phyloP scores from a whole-genome alignment of 2,113 vertebrate genomes.

The Rhineura floridana region DNA sequence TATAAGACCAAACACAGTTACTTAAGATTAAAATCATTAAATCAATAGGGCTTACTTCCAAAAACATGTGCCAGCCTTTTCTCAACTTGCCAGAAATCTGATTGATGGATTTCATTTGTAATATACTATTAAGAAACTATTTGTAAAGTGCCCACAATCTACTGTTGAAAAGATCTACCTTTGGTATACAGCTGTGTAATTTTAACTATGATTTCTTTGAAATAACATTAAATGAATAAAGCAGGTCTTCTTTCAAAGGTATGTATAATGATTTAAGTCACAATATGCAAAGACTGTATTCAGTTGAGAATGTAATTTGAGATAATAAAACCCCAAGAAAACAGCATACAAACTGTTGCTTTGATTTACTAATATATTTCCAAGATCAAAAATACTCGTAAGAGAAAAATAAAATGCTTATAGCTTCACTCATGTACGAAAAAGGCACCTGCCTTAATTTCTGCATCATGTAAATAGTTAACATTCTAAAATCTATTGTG shows the following conservation, averaged over 20 bases:
- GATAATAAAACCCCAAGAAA: conserved; percentile 45
- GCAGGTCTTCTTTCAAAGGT: conserved; percentile 40
- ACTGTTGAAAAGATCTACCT: conserved; percentile 28
- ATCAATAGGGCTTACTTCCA: neutral
- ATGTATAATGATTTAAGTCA: conserved; percentile 34
- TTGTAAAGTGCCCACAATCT: conserved; percentile 56
- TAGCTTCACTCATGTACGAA: too few relatives aligned
- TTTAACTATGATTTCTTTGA: conserved; percentile 63
- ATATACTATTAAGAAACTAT: conserved; percentile 40
- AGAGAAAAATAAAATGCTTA: too few relatives aligned
- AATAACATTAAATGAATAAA: conserved; percentile 56
- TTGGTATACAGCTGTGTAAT: conserved; percentile 63
- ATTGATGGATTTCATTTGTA: conserved; percentile 34
- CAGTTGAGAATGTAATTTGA: conserved; percentile 7
- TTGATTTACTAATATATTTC: conserved; percentile 48
- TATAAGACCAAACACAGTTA: neutral
- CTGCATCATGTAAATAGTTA: too few relatives aligned
- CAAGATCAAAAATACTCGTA: too few relatives aligned
- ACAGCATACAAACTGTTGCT: conserved; percentile 26
- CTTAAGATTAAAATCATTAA: conserved; percentile 15
- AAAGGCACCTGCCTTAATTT: too few relatives aligned
- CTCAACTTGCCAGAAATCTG: conserved; percentile 27
- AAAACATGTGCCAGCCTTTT: conserved; percentile 6
- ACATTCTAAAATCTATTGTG: too few relatives aligned
- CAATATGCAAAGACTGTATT: conserved; percentile 26